phyloP scores from a whole-genome alignment of 53 echinoderm and acorn worm species.

The Holothuria leucospilota region DNA sequence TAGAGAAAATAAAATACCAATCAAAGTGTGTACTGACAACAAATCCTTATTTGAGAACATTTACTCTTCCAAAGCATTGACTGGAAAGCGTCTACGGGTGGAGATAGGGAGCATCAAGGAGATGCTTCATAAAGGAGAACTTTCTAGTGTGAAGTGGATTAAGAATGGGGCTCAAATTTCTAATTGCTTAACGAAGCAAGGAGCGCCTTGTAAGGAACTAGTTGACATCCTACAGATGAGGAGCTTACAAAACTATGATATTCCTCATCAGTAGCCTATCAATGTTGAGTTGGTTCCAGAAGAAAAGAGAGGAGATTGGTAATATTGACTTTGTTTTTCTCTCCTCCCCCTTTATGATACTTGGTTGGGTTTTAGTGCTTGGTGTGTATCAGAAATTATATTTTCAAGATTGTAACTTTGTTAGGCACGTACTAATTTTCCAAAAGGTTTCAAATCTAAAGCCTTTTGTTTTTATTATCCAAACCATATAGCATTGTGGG shows the following conservation, averaged over 20 bases:
- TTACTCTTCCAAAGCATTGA: not conserved
- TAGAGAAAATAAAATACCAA: not conserved
- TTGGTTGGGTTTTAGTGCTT: too few relatives aligned
- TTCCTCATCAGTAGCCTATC: not conserved
- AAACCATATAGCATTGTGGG: too few relatives aligned
- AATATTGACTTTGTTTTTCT: not conserved
- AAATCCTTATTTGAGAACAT: constrained; percentile 2
- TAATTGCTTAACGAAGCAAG: not conserved
- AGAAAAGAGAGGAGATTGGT: not conserved
- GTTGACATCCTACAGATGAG: not conserved
- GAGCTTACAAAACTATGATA: not conserved
- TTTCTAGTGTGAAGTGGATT: not conserved
- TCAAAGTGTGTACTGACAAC: not conserved
- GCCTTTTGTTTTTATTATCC: too few relatives aligned
- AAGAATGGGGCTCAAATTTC: not conserved
- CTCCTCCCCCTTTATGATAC: not conserved
- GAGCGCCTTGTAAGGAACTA: not conserved
- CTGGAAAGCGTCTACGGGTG: not conserved
- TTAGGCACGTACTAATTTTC: too few relatives aligned
- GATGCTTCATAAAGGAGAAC: not conserved
- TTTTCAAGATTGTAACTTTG: too few relatives aligned
- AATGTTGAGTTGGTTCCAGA: not conserved
- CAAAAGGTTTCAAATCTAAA: too few relatives aligned
- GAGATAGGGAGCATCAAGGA: constrained; percentile 11
- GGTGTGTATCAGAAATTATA: too few relatives aligned